These are phyloP conservation scores for Idaea biselata DNA, from an alignment of 2,888 invertebrate genomes.

Conservation along the genomic window DNA sequence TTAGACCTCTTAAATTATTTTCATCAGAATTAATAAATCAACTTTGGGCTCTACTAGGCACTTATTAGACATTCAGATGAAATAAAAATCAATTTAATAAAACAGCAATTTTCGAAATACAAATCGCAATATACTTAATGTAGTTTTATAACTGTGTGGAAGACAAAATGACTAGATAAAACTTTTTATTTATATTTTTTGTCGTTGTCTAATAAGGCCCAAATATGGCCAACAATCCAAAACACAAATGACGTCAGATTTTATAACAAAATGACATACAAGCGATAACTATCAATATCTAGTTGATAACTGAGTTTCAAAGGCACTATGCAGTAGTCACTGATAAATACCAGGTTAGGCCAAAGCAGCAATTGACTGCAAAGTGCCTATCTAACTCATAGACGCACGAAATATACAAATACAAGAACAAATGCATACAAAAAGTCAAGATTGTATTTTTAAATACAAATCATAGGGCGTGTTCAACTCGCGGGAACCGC, in stretches of 20 bases:
- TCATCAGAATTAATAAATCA: background rate
- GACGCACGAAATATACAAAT: background rate
- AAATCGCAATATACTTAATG: background rate
- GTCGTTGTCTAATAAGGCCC: conserved; percentile 21
- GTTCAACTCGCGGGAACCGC: no score
- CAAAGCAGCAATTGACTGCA: no score
- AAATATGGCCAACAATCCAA: background rate
- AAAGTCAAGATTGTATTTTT: no score
- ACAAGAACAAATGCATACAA: background rate
- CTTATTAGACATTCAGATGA: background rate
- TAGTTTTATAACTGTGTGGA: conserved; percentile 1
- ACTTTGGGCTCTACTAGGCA: background rate
- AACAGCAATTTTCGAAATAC: background rate
- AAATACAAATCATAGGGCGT: no score
- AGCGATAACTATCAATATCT: no score
- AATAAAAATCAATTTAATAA: background rate
- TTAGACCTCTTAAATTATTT: background rate
- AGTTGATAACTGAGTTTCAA: background rate
- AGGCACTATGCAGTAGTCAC: no score
- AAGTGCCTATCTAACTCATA: background rate
- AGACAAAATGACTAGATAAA: conserved; percentile 6
- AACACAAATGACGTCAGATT: background rate
- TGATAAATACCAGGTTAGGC: no score
- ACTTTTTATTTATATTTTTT: conserved; percentile 10
- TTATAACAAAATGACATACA: background rate